phyloP scores from a whole-genome alignment of 2,888 invertebrate genomes.

The Coremacera marginata region DNA sequence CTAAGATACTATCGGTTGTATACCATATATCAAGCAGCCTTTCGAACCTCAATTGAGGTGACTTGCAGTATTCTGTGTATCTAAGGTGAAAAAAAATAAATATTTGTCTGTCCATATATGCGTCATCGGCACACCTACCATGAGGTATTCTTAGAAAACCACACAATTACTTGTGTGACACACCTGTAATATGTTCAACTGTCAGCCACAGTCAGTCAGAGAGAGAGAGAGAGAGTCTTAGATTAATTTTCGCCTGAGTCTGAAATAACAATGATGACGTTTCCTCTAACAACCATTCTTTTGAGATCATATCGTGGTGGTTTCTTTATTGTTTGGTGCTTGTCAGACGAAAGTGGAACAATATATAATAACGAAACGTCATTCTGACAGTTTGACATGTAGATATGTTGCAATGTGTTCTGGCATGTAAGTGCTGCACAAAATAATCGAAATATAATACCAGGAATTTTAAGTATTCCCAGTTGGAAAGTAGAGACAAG shows the following conservation, averaged over 20 bases:
- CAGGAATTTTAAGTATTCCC: background rate
- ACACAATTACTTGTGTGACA: background rate
- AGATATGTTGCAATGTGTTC: too few relatives aligned
- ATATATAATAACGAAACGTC: too few relatives aligned
- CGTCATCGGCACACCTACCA: background rate
- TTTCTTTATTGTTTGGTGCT: background rate
- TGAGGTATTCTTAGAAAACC: background rate
- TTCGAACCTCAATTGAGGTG: slow-evolving; percentile 16
- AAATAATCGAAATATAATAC: background rate
- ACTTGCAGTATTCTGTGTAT: background rate
- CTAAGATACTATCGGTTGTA: background rate
- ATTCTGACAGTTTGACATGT: too few relatives aligned
- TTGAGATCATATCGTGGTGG: background rate
- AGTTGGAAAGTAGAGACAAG: too few relatives aligned
- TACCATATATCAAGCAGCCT: background rate
- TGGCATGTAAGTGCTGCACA: too few relatives aligned
- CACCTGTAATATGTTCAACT: slow-evolving; percentile 12
- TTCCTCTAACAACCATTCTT: background rate
- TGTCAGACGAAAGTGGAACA: background rate
- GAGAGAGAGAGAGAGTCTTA: too few relatives aligned
- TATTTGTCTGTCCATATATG: background rate
- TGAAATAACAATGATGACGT: background rate
- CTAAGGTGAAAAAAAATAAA: background rate
- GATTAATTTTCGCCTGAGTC: too few relatives aligned
- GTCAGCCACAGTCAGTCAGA: background rate